Percentiles rank a stretch among this genome's conserved stretches.
Evolutionary conservation across 2,888 invertebrate genomes (phyloP).

Genomic region (Drosophila trichaetosa): DNA sequence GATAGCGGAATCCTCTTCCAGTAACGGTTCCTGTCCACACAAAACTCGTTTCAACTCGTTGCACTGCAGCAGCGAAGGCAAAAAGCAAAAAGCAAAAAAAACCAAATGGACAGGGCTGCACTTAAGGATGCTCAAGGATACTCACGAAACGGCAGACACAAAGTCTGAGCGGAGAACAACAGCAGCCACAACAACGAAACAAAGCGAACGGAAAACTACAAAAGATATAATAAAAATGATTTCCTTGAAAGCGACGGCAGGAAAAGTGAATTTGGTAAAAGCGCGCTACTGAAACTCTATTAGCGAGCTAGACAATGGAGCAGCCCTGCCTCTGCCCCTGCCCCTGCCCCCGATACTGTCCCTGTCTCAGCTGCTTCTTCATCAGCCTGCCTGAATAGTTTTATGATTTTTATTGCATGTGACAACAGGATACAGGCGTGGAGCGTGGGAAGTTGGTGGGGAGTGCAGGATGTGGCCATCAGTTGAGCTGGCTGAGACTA

Average conservation of each 20-base stretch:
- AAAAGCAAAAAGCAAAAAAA: background rate
- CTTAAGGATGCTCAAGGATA: conserved; percentile 61
- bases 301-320: conserved; percentile 73
- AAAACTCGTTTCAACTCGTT: conserved; percentile 43
- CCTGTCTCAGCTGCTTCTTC: background rate
- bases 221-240: conserved; percentile 80
- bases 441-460: background rate
- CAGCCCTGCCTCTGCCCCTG: conserved; percentile 2
- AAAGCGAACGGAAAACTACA: conserved; percentile 72
- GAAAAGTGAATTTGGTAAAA: conserved; percentile 70
- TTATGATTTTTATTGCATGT: conserved; percentile 78
- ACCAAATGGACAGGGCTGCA: conserved; percentile 60
- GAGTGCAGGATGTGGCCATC: conserved; percentile 51
- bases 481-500: conserved; percentile 30
- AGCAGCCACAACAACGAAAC: conserved; percentile 26
- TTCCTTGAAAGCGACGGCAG: conserved; percentile 56
- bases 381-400: conserved; percentile 65
- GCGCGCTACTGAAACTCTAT: conserved; percentile 69
- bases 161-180: conserved; percentile 31
- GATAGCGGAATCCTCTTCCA: conserved; percentile 32
- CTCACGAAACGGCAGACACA: conserved; percentile 38
- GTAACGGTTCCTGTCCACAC: background rate
- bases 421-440: conserved; percentile 59
- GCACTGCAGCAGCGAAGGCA: conserved; percentile 13
- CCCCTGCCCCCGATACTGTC: background rate